A percentile compares a stretch with the other conserved stretches of the same genome.
Evolutionary conservation across 2,797 vertebrate genomes (phyloP).

Genomic region (Malurus leucopterus): DNA sequence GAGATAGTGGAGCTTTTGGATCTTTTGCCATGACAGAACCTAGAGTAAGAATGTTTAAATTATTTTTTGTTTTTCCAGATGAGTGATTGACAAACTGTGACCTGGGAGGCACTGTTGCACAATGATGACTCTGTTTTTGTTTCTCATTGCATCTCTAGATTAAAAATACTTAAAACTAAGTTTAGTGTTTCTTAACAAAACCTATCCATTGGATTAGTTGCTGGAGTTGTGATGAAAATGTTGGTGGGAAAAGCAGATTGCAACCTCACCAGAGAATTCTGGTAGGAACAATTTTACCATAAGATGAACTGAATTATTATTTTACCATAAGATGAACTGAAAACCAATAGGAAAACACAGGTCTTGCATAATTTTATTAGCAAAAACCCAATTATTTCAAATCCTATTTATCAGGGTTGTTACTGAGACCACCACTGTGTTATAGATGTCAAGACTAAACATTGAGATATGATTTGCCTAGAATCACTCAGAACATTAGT

Average conservation of each 20-base stretch:
- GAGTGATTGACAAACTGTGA: background rate
- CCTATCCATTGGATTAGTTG: background rate
- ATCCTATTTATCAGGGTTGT: background rate
- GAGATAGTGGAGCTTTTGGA: background rate
- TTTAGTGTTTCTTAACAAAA: background rate
- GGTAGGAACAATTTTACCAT: background rate
- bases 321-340: background rate
- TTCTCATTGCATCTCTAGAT: background rate
- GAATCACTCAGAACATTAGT: background rate
- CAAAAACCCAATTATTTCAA: background rate
- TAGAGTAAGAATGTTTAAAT: background rate
- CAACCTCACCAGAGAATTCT: background rate
- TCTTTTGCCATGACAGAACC: background rate
- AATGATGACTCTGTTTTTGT: background rate
- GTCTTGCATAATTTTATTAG: background rate
- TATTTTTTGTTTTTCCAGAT: background rate
- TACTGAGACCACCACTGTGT: background rate
- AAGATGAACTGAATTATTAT: background rate
- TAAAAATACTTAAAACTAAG: background rate
- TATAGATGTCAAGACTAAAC: background rate
- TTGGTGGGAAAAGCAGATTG: background rate
- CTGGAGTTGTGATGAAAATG: background rate
- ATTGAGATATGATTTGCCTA: background rate
- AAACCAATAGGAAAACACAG: background rate
- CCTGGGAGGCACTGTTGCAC: background rate